These are phyloP conservation scores for Squalus acanthias DNA, from an alignment of 2,797 vertebrate genomes.

Conservation along the genomic window DNA sequence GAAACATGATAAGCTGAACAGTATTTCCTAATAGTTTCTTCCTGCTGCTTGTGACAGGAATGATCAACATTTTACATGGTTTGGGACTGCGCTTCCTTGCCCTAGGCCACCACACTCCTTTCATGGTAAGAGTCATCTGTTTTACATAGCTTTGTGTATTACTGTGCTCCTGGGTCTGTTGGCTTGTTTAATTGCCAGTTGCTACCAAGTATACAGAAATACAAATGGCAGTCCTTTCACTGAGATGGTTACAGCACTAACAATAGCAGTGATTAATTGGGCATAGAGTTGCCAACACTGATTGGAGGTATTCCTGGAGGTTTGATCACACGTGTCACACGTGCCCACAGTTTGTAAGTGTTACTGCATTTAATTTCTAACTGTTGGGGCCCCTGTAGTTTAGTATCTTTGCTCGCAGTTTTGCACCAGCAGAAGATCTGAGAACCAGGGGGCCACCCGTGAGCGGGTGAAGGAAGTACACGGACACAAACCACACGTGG, in stretches of 20 bases:
- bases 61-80: constrained; percentile 97
- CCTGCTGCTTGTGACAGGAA: constrained; percentile 61
- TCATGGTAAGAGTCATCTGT: constrained; percentile 74
- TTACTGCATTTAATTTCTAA: no score
- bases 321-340: no score
- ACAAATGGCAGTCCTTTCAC: background rate
- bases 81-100: constrained; percentile 88
- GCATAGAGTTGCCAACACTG: no score
- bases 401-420: no score
- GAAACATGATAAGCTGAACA: background rate
- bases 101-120: constrained; percentile 90
- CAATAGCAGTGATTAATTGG: no score
- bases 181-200: background rate
- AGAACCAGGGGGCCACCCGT: no score
- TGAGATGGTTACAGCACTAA: background rate
- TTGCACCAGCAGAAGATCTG: no score
- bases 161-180: background rate
- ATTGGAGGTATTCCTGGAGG: no score
- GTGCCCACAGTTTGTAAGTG: no score
- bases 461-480: no score
- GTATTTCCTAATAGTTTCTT: constrained; percentile 36
- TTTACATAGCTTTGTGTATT: background rate
- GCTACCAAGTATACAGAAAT: background rate
- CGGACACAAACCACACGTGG: no score
- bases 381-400: no score